Evolutionary conservation across 2,113 vertebrate genomes (phyloP).

Genomic region (Acinonyx jubatus): DNA sequence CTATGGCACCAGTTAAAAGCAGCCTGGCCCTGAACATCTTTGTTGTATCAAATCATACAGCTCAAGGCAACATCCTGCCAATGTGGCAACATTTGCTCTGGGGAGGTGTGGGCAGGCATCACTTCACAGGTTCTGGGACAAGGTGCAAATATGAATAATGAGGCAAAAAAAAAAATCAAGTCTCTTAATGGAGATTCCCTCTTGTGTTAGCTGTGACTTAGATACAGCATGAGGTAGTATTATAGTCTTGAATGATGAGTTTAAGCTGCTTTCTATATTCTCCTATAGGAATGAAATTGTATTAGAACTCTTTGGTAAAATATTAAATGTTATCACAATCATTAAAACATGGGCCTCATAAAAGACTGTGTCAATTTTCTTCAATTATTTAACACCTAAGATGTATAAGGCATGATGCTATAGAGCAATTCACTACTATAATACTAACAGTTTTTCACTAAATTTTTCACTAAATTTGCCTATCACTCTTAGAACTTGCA

Average conservation of each 20-base stretch:
- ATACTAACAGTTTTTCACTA: background rate
- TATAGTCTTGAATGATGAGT: background rate
- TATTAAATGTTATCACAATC: constrained; percentile 3
- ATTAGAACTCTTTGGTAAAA: background rate
- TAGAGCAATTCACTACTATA: background rate
- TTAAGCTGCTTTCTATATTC: constrained; percentile 38
- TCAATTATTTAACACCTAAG: constrained; percentile 38
- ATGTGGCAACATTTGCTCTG: constrained; percentile 71
- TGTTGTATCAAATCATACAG: constrained; percentile 79
- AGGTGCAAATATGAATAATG: constrained; percentile 77
- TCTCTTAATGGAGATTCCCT: constrained; percentile 57
- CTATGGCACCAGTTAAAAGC: constrained; percentile 78
- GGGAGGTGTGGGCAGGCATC: constrained; percentile 62
- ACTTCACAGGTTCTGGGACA: constrained; percentile 70
- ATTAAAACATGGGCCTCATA: background rate
- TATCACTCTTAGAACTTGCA: constrained; percentile 25
- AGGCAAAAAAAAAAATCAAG: constrained; percentile 68
- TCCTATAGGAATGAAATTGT: background rate
- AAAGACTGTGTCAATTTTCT: background rate
- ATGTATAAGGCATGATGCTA: background rate
- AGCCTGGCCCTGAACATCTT: constrained; percentile 77
- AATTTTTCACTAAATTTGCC: constrained; percentile 25
- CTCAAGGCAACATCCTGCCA: constrained; percentile 68
- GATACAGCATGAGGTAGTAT: constrained; percentile 13
- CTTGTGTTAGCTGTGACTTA: constrained; percentile 45